phyloP scores from a whole-genome alignment of 2,888 invertebrate genomes.

The Antitype chi region DNA sequence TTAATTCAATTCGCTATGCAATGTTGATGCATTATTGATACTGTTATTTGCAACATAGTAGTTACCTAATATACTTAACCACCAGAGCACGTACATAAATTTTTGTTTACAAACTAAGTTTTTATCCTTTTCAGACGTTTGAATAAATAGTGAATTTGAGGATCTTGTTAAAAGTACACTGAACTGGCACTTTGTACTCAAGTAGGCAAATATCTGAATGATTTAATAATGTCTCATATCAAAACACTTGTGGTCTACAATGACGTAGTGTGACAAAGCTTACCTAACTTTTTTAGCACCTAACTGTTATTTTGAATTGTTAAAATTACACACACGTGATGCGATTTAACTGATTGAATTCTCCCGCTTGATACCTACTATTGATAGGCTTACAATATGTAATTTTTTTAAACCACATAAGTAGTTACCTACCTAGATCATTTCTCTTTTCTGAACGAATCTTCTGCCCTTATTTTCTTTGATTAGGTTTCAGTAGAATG shows the following conservation, averaged over 20 bases:
- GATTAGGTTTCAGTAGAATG: too few relatives aligned
- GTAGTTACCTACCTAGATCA: neutral
- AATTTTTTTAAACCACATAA: neutral
- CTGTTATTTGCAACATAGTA: neutral
- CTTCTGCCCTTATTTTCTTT: neutral
- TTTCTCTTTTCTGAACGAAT: neutral
- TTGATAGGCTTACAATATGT: neutral
- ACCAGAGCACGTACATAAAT: neutral
- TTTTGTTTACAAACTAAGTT: neutral
- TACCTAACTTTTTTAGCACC: neutral
- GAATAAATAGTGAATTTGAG: neutral
- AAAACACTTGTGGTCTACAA: neutral
- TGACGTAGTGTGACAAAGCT: neutral
- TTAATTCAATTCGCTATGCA: neutral
- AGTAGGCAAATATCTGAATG: slow-evolving; percentile 2
- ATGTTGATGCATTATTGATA: neutral
- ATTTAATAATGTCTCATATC: slow-evolving; percentile 2
- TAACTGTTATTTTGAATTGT: neutral
- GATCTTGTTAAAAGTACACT: slow-evolving; percentile 1
- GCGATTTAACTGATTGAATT: neutral
- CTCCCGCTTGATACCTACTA: neutral
- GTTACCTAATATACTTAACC: neutral
- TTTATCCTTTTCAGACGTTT: neutral
- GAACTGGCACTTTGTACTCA: slow-evolving; percentile 24
- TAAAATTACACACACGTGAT: neutral